phyloP scores from a whole-genome alignment of 2,888 invertebrate genomes.

The Sesia apiformis region DNA sequence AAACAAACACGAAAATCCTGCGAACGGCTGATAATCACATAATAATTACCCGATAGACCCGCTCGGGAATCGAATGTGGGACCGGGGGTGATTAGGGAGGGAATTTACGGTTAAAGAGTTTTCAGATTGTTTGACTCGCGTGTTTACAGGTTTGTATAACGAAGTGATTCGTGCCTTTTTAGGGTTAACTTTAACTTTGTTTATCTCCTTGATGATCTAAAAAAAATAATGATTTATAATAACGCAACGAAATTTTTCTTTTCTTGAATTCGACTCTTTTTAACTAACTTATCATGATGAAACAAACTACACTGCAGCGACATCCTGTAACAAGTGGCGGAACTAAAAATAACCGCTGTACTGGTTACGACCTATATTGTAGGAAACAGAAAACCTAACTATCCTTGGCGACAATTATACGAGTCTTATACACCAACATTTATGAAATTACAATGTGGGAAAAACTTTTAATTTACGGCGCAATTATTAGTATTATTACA shows the following conservation, averaged over 20 bases:
- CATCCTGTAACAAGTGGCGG: not conserved
- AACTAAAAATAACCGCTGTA: not conserved
- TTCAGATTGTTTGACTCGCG: not conserved
- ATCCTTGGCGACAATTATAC: not conserved
- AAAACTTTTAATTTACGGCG: slow-evolving; percentile 51
- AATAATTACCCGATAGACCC: slow-evolving; percentile 54
- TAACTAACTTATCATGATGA: not conserved
- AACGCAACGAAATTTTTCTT: not conserved
- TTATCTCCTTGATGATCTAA: not conserved
- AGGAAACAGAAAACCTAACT: slow-evolving; percentile 12
- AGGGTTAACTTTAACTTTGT: not conserved
- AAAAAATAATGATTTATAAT: not conserved
- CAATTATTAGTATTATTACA: slow-evolving; percentile 64
- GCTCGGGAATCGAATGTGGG: slow-evolving; percentile 30
- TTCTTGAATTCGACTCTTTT: not conserved
- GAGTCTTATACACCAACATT: slow-evolving; percentile 27
- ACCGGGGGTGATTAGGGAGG: slow-evolving; percentile 9
- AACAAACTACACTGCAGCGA: not conserved
- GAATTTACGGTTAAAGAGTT: not conserved
- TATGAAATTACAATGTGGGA: slow-evolving; percentile 49
- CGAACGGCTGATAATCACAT: slow-evolving; percentile 53
- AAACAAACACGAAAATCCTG: slow-evolving; percentile 46
- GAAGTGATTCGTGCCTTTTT: not conserved
- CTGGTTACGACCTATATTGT: slow-evolving; percentile 9
- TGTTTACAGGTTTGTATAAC: not conserved